Percentiles rank a stretch among this genome's conserved stretches.
Evolutionary conservation across 1,140 invertebrate genomes (phyloP).

Genomic region (Tenebrio molitor): DNA sequence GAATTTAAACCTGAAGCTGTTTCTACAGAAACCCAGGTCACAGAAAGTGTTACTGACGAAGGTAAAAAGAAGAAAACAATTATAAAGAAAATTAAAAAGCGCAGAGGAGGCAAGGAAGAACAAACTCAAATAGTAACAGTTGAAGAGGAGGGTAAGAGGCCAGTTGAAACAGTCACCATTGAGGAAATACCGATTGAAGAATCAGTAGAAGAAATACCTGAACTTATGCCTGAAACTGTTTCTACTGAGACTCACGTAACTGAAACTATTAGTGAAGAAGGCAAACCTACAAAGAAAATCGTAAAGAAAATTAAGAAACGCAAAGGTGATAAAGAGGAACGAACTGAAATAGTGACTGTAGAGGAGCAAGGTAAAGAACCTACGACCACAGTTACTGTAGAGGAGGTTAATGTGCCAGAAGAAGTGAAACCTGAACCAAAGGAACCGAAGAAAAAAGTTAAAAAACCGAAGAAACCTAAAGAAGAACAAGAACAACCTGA

Average conservation of each 20-base stretch:
- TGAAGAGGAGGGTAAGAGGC: too few species aligned
- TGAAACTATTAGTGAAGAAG: constrained; percentile 49
- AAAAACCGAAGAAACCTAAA: constrained; percentile 56
- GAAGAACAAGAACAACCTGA: constrained; percentile 66
- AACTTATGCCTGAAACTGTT: constrained; percentile 41
- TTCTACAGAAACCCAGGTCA: too few species aligned
- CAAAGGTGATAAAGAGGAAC: constrained; percentile 60
- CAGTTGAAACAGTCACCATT: too few species aligned
- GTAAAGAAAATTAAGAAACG: constrained; percentile 63
- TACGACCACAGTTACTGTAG: constrained; percentile 58
- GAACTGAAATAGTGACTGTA: constrained; percentile 62
- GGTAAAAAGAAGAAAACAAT: too few species aligned
- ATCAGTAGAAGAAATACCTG: constrained; percentile 54
- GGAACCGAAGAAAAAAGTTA: constrained; percentile 57
- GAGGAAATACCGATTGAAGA: constrained; percentile 58
- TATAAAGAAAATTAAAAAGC: too few species aligned
- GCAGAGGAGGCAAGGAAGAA: too few species aligned
- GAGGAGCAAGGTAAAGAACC: constrained; percentile 58
- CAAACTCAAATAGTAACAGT: too few species aligned
- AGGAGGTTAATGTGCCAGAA: constrained; percentile 55
- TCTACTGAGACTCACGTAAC: constrained; percentile 50
- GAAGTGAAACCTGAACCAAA: constrained; percentile 54
- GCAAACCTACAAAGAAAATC: constrained; percentile 57
- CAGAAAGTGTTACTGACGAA: too few species aligned
- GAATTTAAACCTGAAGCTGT: too few species aligned